Base-by-base conservation (phyloP, 2,888 invertebrate species). In the Poecilus cupreus region DNA sequence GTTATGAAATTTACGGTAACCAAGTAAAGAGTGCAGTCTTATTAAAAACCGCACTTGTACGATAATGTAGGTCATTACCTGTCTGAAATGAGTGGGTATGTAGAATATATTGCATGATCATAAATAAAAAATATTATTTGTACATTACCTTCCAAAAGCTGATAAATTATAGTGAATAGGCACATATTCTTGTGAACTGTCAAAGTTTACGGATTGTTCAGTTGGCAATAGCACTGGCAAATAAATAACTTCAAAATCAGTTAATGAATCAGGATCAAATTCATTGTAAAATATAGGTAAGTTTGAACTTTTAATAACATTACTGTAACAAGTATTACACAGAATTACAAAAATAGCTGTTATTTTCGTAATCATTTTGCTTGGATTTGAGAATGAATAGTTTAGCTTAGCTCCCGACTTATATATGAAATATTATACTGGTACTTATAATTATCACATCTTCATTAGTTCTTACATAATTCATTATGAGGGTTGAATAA, bases 161-260 rank as follows among this genome's bases (percentile, higher is more conserved):
- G 90, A 90, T 87, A 93, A 93, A 85, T 88, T 91, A 86, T 92
- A 93, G 11, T 90, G 89, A 81, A 92, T 87, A 32, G 91, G 91
- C 6, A 91, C 88, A 70, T 90, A 90, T 13, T 82, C 82, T 80
- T 88, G 88, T 22, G 85, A 84, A 1, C 87, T 87, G 6, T 86
- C 84, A 0, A 82, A 83, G 87, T 86, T 86, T 70, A 84, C 82
- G 39, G 86, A 86, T 84, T 87, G 87, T 26, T 89, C 88, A 85
- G 89, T 87, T 20, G 90, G 89, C 82, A 91, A 85, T 82, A 91
- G 85, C 16, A 91, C 90, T 4, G 93, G 92, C 82, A 94, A 88
- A 86, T 92, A 92, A 83, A 94, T 91, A 74, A 94, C 90, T 87
- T 94, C 93, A 84, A 92, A 92, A 72, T 93, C 92, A 0, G 88